Conservation (phyloP, 2,113 vertebrate species). For the Argyrosomus japonicus region DNA sequence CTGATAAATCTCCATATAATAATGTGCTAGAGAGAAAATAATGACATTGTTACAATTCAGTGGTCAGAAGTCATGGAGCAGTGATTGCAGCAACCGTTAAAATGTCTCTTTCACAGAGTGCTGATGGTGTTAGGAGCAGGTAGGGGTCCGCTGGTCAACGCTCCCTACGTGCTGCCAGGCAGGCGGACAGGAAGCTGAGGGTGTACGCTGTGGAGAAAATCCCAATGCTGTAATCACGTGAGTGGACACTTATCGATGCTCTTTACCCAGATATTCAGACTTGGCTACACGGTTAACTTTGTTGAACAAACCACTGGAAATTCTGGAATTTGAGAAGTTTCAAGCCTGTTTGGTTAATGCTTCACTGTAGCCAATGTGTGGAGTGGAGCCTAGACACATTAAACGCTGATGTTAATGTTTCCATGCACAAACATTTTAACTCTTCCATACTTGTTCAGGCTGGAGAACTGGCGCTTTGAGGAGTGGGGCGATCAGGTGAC, state of each 20-base stretch:
- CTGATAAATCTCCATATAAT: background rate
- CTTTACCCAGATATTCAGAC: too few species aligned
- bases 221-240: slow-evolving; percentile 94
- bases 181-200: slow-evolving; percentile 88
- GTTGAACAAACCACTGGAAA: background rate
- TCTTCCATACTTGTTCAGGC: slow-evolving; percentile 69
- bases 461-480: slow-evolving; percentile 95
- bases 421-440: background rate
- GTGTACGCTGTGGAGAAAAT: slow-evolving; percentile 95
- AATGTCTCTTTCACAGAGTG: slow-evolving; percentile 78
- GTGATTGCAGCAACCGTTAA: background rate
- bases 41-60: background rate
- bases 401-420: background rate
- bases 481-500: slow-evolving; percentile 96
- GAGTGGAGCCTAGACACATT: background rate
- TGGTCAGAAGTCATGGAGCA: background rate
- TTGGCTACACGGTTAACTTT: too few species aligned
- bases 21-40: background rate
- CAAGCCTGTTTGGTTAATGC: background rate
- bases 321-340: background rate
- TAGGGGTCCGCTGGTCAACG: slow-evolving; percentile 91
- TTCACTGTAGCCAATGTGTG: too few species aligned
- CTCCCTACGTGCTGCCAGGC: slow-evolving; percentile 90
- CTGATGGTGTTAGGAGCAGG: slow-evolving; percentile 95
- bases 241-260: slow-evolving; percentile 61